Conservation (phyloP, 2,113 vertebrate species). For the Pionites leucogaster region DNA sequence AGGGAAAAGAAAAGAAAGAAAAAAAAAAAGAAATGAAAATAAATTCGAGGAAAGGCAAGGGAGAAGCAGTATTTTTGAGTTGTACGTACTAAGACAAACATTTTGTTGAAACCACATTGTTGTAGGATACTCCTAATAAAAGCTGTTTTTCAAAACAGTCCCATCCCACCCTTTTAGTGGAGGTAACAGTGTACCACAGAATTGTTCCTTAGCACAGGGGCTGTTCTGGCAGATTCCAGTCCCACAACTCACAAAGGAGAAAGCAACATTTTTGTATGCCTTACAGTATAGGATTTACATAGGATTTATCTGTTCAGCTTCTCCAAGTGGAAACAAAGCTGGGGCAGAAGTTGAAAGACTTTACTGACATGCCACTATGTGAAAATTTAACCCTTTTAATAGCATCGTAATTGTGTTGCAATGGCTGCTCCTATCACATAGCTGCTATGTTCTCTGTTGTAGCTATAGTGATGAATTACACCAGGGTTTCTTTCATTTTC, state of each 20-base stretch:
- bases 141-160: not conserved
- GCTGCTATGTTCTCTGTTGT: not conserved
- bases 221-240: not conserved
- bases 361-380: not conserved
- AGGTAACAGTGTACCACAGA: not conserved
- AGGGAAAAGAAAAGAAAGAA: rapidly evolving
- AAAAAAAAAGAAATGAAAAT: not conserved
- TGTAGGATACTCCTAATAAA: not conserved
- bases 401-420: not conserved
- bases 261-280: not conserved
- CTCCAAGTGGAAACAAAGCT: not conserved
- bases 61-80: not conserved
- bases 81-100: not conserved
- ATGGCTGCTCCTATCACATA: not conserved
- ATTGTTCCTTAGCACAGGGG: not conserved
- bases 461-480: constrained; percentile 14
- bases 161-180: not conserved
- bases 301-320: not conserved
- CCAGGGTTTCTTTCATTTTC: not conserved
- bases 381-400: constrained; percentile 16
- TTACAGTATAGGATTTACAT: not conserved
- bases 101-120: not conserved
- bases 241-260: not conserved
- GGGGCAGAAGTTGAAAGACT: not conserved
- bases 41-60: not conserved